These are phyloP conservation scores for Discoglossus pictus DNA, from an alignment of 2,797 vertebrate species.

Conservation along the genomic window DNA sequence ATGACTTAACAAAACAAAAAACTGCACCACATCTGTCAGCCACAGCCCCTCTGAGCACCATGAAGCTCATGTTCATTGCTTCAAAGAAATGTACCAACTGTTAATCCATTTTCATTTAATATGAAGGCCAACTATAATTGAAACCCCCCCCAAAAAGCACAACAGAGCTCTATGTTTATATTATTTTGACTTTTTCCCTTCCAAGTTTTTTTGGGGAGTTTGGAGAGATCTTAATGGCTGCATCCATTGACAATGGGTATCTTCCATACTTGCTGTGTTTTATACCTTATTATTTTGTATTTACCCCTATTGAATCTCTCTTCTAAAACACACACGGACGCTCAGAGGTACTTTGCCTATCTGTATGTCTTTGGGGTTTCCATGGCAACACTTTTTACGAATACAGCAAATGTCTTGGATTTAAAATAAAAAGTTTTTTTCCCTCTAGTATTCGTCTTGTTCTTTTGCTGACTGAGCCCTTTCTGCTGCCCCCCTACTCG, in stretches of 20 bases:
- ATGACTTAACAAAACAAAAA: too few species aligned
- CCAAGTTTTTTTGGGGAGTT: conserved; percentile 4
- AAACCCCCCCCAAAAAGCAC: too few species aligned
- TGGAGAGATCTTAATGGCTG: conserved; percentile 15
- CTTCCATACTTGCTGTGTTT: conserved; percentile 54
- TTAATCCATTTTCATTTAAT: too few species aligned
- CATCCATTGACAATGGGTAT: conserved; percentile 46
- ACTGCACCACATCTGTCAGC: too few species aligned
- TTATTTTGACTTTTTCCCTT: background rate
- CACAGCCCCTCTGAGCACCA: too few species aligned
- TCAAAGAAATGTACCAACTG: too few species aligned
- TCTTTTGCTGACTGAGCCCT: conserved; percentile 29
- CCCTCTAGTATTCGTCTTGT: conserved; percentile 34
- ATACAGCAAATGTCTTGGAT: conserved; percentile 61
- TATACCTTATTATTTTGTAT: conserved; percentile 65
- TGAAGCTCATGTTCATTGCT: too few species aligned
- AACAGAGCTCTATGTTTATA: too few species aligned
- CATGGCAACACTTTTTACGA: conserved; percentile 67
- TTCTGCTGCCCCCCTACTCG: conserved; percentile 42
- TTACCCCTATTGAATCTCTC: conserved; percentile 62
- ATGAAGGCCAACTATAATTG: too few species aligned
- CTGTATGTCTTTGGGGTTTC: conserved; percentile 64
- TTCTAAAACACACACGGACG: background rate
- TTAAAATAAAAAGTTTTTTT: conserved; percentile 68
- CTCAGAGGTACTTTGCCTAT: conserved; percentile 51